A percentile compares a stretch with the other conserved stretches of the same genome.
Evolutionary conservation across 2,113 vertebrate species (phyloP).

Genomic region (Oncorhynchus gorbuscha): DNA sequence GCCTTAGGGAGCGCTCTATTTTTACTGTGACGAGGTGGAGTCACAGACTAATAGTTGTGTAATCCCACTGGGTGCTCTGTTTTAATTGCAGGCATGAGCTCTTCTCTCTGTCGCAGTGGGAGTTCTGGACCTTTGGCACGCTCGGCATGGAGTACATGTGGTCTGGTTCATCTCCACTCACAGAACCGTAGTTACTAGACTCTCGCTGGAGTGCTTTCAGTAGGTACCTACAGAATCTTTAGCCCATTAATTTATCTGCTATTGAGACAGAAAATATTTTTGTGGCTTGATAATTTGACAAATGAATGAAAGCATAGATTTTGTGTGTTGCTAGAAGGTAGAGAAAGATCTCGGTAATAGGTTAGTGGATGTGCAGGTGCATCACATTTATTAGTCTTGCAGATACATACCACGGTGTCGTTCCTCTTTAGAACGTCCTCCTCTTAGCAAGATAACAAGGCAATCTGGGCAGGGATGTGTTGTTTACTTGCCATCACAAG

Average conservation of each 20-base stretch:
- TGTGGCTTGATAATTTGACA: too few species aligned
- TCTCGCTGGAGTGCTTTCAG: neutral
- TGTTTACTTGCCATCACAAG: constrained; percentile 9
- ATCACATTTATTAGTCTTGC: too few species aligned
- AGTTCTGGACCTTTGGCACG: neutral
- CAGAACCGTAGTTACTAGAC: neutral
- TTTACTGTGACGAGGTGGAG: constrained; percentile 64
- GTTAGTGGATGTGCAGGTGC: too few species aligned
- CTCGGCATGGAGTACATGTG: constrained; percentile 2
- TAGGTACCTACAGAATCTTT: too few species aligned
- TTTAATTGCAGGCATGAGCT: constrained; percentile 25
- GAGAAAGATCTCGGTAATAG: too few species aligned
- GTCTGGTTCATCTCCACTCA: neutral
- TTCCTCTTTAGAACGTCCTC: too few species aligned
- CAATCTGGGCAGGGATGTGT: too few species aligned
- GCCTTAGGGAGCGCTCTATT: constrained; percentile 54
- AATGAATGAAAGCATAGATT: too few species aligned
- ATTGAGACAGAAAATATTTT: too few species aligned
- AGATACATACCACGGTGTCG: neutral
- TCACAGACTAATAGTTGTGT: constrained; percentile 58
- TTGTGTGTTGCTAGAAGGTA: too few species aligned
- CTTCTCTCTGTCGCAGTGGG: constrained; percentile 2
- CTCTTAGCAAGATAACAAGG: too few species aligned
- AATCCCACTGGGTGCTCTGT: constrained; percentile 39
- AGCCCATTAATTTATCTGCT: too few species aligned